These are phyloP conservation scores for Aphelinus certus DNA, from an alignment of 1,140 invertebrate species.

Conservation along the genomic window DNA sequence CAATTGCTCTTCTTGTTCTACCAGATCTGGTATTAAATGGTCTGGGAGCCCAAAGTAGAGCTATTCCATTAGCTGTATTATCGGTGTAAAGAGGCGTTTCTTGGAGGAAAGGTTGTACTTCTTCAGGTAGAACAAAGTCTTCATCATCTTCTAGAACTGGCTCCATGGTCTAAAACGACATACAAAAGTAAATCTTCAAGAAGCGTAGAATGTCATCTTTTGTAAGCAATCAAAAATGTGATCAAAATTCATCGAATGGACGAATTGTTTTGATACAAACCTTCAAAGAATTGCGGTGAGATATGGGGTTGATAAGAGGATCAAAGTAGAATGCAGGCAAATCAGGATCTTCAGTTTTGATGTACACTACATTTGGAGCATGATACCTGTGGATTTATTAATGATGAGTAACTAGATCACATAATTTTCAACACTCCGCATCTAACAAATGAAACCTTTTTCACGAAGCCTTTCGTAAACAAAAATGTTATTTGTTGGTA, in stretches of 20 bases:
- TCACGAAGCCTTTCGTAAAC: not conserved
- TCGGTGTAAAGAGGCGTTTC: slow-evolving; percentile 97
- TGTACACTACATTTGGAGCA: slow-evolving; percentile 98
- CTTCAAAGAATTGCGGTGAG: slow-evolving; percentile 90
- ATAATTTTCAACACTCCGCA: not conserved
- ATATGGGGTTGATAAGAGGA: slow-evolving; percentile 98
- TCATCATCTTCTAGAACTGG: slow-evolving; percentile 92
- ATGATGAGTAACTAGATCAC: no score
- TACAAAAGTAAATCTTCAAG: not conserved
- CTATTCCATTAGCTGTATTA: slow-evolving; percentile 99
- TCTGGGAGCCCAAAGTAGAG: slow-evolving; percentile 96
- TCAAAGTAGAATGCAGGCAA: slow-evolving; percentile 99
- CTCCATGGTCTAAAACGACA: slow-evolving; percentile 73
- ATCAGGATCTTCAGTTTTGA: slow-evolving; percentile 99
- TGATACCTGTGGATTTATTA: slow-evolving; percentile 84
- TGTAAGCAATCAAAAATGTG: no score
- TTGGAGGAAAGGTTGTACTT: slow-evolving; percentile 90
- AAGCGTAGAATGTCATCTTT: no score
- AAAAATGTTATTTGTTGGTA: slow-evolving; percentile 51
- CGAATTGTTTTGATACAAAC: slow-evolving; percentile 49
- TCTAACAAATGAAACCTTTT: slow-evolving; percentile 3
- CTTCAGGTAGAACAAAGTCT: slow-evolving; percentile 92
- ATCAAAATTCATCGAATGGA: no score
- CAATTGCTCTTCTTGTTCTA: slow-evolving; percentile 88
- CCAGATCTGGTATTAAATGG: slow-evolving; percentile 97